phyloP scores from a whole-genome alignment of 2,797 vertebrate species.

The Parauchenoglanis ngamensis region DNA sequence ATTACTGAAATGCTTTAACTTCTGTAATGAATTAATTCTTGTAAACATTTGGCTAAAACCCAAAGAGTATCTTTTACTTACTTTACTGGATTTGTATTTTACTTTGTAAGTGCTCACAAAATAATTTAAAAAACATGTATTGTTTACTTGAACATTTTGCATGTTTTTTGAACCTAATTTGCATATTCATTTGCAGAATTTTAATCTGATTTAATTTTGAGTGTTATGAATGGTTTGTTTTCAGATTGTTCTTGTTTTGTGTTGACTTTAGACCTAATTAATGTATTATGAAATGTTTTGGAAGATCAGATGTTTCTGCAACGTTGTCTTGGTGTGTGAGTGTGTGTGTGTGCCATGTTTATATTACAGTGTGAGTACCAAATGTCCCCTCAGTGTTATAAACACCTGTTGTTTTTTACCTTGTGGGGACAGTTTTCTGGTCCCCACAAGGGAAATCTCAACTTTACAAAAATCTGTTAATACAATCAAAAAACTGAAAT shows the following conservation, averaged over 20 bases:
- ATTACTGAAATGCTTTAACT: not conserved
- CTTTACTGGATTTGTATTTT: not conserved
- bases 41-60: not conserved
- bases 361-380: too few relatives aligned
- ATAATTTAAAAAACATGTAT: not conserved
- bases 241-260: not conserved
- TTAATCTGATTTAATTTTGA: not conserved
- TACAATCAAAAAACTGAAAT: too few relatives aligned
- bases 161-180: not conserved
- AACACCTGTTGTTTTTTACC: too few relatives aligned
- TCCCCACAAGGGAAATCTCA: too few relatives aligned
- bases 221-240: not conserved
- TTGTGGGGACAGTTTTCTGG: too few relatives aligned
- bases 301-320: not conserved
- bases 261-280: not conserved
- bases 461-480: too few relatives aligned
- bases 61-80: not conserved
- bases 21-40: not conserved
- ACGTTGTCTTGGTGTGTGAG: not conserved
- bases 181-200: not conserved
- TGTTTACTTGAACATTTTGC: not conserved
- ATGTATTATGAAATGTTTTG: not conserved
- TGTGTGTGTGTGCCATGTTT: not conserved
- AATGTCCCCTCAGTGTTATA: too few relatives aligned
- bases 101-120: not conserved